Conservation (phyloP, 2,888 invertebrate genomes). For the Drosophila limbata region DNA sequence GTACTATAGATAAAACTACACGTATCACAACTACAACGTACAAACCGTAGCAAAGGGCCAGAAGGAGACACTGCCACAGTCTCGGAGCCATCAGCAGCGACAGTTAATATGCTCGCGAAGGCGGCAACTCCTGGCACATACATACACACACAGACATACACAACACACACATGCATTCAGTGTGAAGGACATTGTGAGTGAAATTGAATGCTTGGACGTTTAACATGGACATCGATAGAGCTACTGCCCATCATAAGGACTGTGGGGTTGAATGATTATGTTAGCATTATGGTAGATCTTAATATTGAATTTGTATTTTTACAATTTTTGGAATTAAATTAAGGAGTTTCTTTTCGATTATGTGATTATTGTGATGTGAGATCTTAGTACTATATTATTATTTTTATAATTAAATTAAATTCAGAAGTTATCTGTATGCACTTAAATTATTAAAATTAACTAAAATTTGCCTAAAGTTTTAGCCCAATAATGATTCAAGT, state of each 20-base stretch:
- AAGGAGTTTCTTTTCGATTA: background rate
- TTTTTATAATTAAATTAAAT: too few species aligned
- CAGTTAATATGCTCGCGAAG: constrained; percentile 63
- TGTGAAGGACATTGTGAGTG: constrained; percentile 73
- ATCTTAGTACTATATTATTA: too few species aligned
- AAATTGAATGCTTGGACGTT: constrained; percentile 66
- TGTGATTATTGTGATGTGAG: too few species aligned
- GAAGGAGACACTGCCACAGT: constrained; percentile 18
- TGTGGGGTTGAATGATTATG: background rate
- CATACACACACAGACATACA: constrained; percentile 5
- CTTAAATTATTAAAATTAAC: too few species aligned
- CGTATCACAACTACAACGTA: constrained; percentile 19
- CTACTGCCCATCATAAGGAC: background rate
- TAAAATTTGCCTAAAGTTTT: too few species aligned
- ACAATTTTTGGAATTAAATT: too few species aligned
- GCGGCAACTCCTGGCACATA: constrained; percentile 29
- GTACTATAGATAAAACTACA: constrained; percentile 69
- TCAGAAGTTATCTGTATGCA: too few species aligned
- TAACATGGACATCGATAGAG: constrained; percentile 21
- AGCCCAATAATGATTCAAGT: too few species aligned
- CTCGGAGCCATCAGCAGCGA: constrained; percentile 26
- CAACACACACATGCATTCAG: constrained; percentile 38
- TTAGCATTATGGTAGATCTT: too few species aligned
- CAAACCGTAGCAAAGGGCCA: background rate
- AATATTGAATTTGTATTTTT: too few species aligned